phyloP scores from a whole-genome alignment of 2,797 vertebrate genomes.

The Pseudopleuronectes americanus region DNA sequence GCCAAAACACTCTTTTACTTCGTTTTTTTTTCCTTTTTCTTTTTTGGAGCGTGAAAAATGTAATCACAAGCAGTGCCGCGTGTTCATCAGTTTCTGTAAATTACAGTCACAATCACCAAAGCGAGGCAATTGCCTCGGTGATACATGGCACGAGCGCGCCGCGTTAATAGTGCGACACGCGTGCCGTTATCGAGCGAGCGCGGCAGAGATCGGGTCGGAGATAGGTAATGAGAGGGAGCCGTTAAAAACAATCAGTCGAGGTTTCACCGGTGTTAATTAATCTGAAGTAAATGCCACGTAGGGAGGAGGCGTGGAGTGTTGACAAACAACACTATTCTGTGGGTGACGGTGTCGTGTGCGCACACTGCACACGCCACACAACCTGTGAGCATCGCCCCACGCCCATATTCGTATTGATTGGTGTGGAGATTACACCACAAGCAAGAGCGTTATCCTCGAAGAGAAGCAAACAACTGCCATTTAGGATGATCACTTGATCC shows the following conservation, averaged over 20 bases:
- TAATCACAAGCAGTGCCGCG: constrained; percentile 13
- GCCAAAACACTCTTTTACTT: constrained; percentile 29
- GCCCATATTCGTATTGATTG: constrained; percentile 28
- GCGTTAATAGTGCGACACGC: constrained; percentile 47
- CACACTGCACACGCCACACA: constrained; percentile 6
- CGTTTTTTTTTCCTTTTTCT: not conserved
- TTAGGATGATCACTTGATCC: too few species aligned
- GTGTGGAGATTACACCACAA: constrained; percentile 23
- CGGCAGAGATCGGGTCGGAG: constrained; percentile 41
- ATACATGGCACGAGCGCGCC: constrained; percentile 16
- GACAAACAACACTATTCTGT: constrained; percentile 17
- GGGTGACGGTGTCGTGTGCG: not conserved
- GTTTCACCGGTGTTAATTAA: constrained; percentile 65
- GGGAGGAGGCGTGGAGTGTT: not conserved
- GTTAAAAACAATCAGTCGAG: constrained; percentile 53
- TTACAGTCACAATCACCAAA: constrained; percentile 17
- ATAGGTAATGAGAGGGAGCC: constrained; percentile 63
- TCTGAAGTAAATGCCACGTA: constrained; percentile 31
- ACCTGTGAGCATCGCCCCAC: not conserved
- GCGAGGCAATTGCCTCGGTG: constrained; percentile 42
- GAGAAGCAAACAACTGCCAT: too few species aligned
- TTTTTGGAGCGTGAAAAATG: constrained; percentile 40
- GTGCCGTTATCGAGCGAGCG: constrained; percentile 43
- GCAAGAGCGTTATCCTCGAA: too few species aligned
- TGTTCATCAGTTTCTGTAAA: constrained; percentile 39